Conservation (phyloP, 2,113 vertebrate species). For the Ageneiosus marmoratus region DNA sequence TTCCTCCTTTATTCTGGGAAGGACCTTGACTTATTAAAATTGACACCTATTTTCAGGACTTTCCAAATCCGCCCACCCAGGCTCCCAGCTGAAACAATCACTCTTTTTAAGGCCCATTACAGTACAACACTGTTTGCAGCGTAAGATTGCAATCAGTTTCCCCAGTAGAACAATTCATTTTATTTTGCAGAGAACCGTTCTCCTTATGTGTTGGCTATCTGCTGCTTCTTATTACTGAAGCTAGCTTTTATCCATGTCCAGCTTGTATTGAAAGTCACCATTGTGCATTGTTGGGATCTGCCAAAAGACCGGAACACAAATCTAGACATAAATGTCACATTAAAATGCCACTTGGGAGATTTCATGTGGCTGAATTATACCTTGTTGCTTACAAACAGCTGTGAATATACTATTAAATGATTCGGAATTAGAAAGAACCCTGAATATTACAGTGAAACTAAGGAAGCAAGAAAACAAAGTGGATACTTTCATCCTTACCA, state of each 20-base stretch:
- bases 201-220: constrained; percentile 83
- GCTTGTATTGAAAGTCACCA: constrained; percentile 79
- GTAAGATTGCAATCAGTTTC: constrained; percentile 83
- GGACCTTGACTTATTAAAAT: constrained; percentile 75
- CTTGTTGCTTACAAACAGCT: constrained; percentile 24
- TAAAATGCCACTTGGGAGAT: constrained; percentile 31
- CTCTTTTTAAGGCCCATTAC: constrained; percentile 79
- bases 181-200: constrained; percentile 85
- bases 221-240: constrained; percentile 84
- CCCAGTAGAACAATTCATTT: constrained; percentile 84
- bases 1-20: constrained; percentile 80
- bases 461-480: neutral
- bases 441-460: neutral
- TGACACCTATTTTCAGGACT: constrained; percentile 79
- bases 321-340: constrained; percentile 47
- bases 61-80: constrained; percentile 77
- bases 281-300: constrained; percentile 79
- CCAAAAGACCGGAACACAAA: constrained; percentile 65
- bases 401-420: neutral
- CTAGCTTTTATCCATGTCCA: constrained; percentile 87
- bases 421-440: neutral
- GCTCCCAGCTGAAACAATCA: constrained; percentile 74
- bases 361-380: constrained; percentile 20
- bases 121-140: constrained; percentile 81
- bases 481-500: constrained; percentile 16